phyloP scores from a whole-genome alignment of 2,888 invertebrate genomes.

The Notocelia uddmanniana region DNA sequence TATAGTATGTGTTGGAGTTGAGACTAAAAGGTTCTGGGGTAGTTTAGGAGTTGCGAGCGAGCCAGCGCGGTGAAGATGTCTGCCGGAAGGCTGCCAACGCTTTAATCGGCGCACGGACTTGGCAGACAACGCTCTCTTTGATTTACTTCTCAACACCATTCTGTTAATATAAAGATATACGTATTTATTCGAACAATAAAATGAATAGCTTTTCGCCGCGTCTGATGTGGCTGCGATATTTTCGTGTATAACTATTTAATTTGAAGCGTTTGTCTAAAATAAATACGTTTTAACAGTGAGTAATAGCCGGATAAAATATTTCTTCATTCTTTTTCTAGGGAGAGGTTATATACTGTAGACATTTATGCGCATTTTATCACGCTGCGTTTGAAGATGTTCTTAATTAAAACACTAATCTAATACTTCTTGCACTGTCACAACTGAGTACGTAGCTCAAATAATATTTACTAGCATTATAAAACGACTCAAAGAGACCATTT shows the following conservation, averaged over 20 bases:
- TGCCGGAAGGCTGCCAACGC: conserved; percentile 72
- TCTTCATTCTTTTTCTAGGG: conserved; percentile 34
- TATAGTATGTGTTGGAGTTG: conserved; percentile 10
- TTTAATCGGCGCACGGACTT: conserved; percentile 71
- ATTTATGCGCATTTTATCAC: conserved; percentile 39
- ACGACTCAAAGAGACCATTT: conserved; percentile 12
- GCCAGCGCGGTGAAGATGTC: conserved; percentile 67
- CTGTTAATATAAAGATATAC: conserved; percentile 58
- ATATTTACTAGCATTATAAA: conserved; percentile 24
- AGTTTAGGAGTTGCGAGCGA: conserved; percentile 11
- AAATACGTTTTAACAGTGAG: conserved; percentile 40
- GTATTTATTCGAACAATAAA: conserved; percentile 43
- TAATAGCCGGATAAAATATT: conserved; percentile 40
- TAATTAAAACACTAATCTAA: conserved; percentile 42
- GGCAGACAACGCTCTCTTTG: conserved; percentile 75
- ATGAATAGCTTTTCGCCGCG: conserved; percentile 46
- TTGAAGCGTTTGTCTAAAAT: conserved; percentile 32
- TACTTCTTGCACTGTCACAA: conserved; percentile 38
- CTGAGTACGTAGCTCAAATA: conserved; percentile 12
- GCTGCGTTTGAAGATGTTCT: conserved; percentile 39
- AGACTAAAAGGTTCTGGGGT: conserved; percentile 20
- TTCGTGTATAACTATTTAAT: conserved; percentile 40
- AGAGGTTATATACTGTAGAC: conserved; percentile 27
- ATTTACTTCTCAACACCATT: conserved; percentile 80
- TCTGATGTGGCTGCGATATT: conserved; percentile 42